These are phyloP conservation scores for Hippoglossus hippoglossus DNA, from an alignment of 2,797 vertebrate genomes.

Conservation along the genomic window DNA sequence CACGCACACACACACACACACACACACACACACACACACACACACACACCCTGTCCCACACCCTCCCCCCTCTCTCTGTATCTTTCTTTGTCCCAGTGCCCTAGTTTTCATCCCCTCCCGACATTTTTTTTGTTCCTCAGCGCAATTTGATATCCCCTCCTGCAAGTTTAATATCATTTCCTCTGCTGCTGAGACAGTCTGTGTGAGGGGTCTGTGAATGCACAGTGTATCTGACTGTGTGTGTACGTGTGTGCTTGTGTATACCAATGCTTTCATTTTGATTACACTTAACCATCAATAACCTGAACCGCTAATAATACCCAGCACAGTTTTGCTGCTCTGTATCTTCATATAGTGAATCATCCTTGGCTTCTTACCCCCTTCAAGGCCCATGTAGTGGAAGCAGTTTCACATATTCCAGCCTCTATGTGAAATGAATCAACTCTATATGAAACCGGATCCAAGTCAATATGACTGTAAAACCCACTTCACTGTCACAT, in stretches of 20 bases:
- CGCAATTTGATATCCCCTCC: constrained; percentile 83
- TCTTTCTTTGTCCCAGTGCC: constrained; percentile 80
- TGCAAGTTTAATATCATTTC: constrained; percentile 85
- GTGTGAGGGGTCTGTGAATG: constrained; percentile 61
- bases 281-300: constrained; percentile 57
- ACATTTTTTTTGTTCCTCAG: constrained; percentile 73
- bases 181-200: constrained; percentile 64
- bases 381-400: constrained; percentile 2
- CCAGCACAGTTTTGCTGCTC: constrained; percentile 27
- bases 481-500: neutral
- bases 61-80: constrained; percentile 21
- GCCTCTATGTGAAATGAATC: neutral
- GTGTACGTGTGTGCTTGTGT: constrained; percentile 24
- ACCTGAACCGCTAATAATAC: constrained; percentile 38
- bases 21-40: constrained; percentile 18
- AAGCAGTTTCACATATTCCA: neutral
- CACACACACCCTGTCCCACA: constrained; percentile 9
- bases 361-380: constrained; percentile 13
- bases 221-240: constrained; percentile 37
- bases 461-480: constrained; percentile 8
- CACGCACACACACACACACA: constrained; percentile 29
- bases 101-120: constrained; percentile 73
- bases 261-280: constrained; percentile 61
- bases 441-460: constrained; percentile 9
- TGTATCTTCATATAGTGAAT: constrained; percentile 3